phyloP scores from a whole-genome alignment of 2,888 invertebrate genomes.

The Anoplius nigerrimus region DNA sequence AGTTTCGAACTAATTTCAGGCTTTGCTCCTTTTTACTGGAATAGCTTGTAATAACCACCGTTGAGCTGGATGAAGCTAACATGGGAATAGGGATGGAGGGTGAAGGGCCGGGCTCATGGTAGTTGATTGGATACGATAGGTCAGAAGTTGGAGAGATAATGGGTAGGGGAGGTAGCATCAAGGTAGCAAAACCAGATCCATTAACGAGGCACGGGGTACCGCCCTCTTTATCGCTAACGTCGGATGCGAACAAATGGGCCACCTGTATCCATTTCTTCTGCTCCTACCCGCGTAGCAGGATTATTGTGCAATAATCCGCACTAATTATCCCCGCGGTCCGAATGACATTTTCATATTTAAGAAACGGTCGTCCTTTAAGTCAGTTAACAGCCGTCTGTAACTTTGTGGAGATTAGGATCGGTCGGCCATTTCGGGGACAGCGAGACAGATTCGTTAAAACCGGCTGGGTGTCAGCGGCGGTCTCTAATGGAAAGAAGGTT shows the following conservation, averaged over 20 bases:
- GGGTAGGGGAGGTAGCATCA: constrained; percentile 39
- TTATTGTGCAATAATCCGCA: not conserved
- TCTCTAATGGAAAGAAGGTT: too few species aligned
- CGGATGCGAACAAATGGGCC: constrained; percentile 41
- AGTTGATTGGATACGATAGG: constrained; percentile 53
- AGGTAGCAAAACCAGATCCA: constrained; percentile 57
- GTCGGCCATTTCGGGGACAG: too few species aligned
- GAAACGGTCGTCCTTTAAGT: too few species aligned
- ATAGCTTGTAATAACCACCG: constrained; percentile 51
- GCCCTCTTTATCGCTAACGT: constrained; percentile 49
- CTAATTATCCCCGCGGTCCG: not conserved
- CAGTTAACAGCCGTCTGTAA: too few species aligned
- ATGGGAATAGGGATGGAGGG: constrained; percentile 13
- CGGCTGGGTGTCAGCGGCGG: too few species aligned
- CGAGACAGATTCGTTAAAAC: too few species aligned
- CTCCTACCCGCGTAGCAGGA: not conserved
- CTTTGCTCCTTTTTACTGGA: constrained; percentile 47
- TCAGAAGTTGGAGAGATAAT: constrained; percentile 30
- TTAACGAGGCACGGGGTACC: constrained; percentile 45
- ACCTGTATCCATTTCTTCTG: constrained; percentile 28
- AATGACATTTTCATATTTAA: too few species aligned
- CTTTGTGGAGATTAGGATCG: too few species aligned
- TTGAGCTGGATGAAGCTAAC: constrained; percentile 43
- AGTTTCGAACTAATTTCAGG: constrained; percentile 55
- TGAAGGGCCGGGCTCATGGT: constrained; percentile 23